phyloP scores from a whole-genome alignment of 2,113 vertebrate species.

The Cavia porcellus region DNA sequence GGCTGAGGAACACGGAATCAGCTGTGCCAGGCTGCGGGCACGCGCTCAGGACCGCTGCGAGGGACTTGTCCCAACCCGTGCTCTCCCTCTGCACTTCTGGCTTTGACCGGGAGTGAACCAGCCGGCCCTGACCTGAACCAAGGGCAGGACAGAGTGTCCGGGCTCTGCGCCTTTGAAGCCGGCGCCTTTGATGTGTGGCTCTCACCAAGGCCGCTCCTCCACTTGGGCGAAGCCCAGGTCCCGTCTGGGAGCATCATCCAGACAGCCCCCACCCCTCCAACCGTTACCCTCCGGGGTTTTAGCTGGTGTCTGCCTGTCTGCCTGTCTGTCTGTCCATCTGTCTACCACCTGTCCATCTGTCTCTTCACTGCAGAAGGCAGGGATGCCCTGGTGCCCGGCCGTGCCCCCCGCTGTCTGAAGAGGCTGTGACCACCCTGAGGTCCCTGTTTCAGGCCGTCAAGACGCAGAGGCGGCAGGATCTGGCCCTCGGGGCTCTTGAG shows the following conservation, averaged over 20 bases:
- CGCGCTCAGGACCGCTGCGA: fast-evolving
- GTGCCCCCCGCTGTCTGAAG: not conserved
- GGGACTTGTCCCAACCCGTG: not conserved
- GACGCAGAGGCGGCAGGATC: fast-evolving
- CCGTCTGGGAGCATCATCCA: not conserved
- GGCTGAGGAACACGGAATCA: too few relatives aligned
- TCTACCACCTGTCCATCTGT: not conserved
- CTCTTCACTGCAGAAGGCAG: not conserved
- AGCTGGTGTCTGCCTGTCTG: not conserved
- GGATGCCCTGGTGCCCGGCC: not conserved
- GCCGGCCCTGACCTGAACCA: not conserved
- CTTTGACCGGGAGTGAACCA: not conserved
- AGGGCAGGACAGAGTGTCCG: not conserved
- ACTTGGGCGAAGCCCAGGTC: not conserved
- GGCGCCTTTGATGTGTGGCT: conserved; percentile 61
- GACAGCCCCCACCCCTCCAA: not conserved
- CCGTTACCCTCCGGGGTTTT: not conserved
- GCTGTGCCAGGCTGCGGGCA: not conserved
- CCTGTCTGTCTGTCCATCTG: not conserved
- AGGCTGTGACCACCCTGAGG: fast-evolving
- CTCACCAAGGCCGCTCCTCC: not conserved
- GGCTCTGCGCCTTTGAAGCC: conserved; percentile 65
- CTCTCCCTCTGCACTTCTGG: not conserved
- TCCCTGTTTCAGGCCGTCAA: fast-evolving
- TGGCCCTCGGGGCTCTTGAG: not conserved